Evolutionary conservation across 1,140 invertebrate species (phyloP).

Genomic region (Steinernema feltiae): DNA sequence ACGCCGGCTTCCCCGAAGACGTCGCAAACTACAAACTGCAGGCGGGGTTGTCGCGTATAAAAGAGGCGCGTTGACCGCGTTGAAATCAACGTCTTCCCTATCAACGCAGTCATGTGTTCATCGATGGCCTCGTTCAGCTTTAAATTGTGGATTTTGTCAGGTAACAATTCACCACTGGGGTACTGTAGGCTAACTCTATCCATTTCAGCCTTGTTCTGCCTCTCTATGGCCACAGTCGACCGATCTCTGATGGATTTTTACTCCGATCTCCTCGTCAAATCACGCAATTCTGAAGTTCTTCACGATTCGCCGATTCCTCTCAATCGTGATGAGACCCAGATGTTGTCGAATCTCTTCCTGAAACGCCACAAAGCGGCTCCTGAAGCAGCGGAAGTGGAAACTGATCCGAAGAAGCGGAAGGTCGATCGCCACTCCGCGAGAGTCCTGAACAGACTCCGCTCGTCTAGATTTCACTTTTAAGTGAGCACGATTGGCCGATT

Average conservation of each 20-base stretch:
- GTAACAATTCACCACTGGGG: no score
- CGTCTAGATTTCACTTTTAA: neutral
- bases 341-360: neutral
- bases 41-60: no score
- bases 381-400: neutral
- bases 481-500: neutral
- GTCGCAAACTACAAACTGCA: no score
- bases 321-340: neutral
- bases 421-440: slow-evolving; percentile 1
- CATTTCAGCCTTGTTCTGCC: neutral
- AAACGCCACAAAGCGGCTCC: neutral
- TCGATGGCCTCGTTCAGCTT: no score
- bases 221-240: neutral
- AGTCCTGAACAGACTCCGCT: neutral
- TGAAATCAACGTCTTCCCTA: no score
- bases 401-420: neutral
- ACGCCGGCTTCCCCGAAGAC: no score
- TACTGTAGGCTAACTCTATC: no score
- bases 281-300: neutral
- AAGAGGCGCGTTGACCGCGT: no score
- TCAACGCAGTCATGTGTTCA: no score
- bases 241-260: neutral
- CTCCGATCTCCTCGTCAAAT: neutral
- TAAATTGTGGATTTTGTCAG: no score
- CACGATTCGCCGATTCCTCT: neutral